Base-by-base conservation (phyloP, 2,888 invertebrate species). In the Leptinotarsa haldemani region DNA sequence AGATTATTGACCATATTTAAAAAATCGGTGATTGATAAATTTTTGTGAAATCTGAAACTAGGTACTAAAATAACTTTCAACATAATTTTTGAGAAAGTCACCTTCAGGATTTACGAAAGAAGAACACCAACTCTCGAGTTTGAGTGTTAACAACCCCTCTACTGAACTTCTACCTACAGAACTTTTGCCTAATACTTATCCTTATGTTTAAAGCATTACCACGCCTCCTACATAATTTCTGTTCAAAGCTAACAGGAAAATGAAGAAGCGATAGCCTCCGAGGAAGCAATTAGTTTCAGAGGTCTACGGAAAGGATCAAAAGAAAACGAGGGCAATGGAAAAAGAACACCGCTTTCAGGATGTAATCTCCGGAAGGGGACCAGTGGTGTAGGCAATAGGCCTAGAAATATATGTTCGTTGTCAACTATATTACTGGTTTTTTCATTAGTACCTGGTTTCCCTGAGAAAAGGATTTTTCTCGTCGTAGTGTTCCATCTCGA, bases 231-330 rank as follows among this genome's bases (percentile, higher is more conserved):
- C 40, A n/a, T 30, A 40, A 22, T 56, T 56, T 22, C 22, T 22
- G 18, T 56, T 56, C 56, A 61, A 61, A 61, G 61, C 61, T 61
- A 58, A 66, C 73, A 65, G 50, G 66, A 65, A 69, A 52, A 65
- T 56, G 48, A 69, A 69, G 48, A 18, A 53, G 69, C 52, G 66
- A 56, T 65, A 50, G 65, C 65, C 73, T 58, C 69, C 52, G 63
- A 64, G 73, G 65, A 64, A 69, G 65, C 69, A 73, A 73, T 73
- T 73, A 73, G 61, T 61, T 61, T 25, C 61, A 61, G 40, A 61
- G 61, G 16, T 30, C 30, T 30, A 16, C 61, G 16, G n/a, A 61
- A 61, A 30, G 40, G 61, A 61, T 61, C 61, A 61, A 61, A 61
- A 40, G 61, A 40, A 40, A 61, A 30, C 40, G 30, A n/a, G 61